Conservation (phyloP, 2,888 invertebrate species). For the Microctonus aethiopoides region DNA sequence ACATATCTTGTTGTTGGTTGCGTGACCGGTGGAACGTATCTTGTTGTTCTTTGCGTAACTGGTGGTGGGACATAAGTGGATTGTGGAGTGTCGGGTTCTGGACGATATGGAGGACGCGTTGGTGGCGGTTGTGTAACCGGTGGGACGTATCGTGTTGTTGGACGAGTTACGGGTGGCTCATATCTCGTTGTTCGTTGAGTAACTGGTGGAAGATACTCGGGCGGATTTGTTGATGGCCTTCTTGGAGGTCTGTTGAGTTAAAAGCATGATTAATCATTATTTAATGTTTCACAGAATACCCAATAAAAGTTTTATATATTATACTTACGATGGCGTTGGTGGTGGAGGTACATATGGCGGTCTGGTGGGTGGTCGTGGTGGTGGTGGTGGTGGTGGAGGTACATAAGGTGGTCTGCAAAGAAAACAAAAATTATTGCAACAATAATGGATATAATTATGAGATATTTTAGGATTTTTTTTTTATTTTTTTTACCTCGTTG, state of each 20-base stretch:
- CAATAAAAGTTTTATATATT: background rate
- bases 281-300: background rate
- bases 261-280: background rate
- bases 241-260: constrained; percentile 11
- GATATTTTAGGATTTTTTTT: constrained; percentile 1
- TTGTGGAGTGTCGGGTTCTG: background rate
- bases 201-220: constrained; percentile 29
- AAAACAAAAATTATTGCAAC: too few species aligned
- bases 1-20: constrained; percentile 15
- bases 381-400: constrained; percentile 43
- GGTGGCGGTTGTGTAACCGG: constrained; percentile 22
- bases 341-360: constrained; percentile 32
- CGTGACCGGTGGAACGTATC: constrained; percentile 32
- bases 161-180: constrained; percentile 18
- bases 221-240: constrained; percentile 31
- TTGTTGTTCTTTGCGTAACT: constrained; percentile 28
- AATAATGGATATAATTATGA: too few species aligned
- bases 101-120: background rate
- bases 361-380: constrained; percentile 35
- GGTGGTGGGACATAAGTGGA: constrained; percentile 29
- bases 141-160: constrained; percentile 30
- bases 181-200: constrained; percentile 14
- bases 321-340: constrained; percentile 5
- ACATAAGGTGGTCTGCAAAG: constrained; percentile 6
- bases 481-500: constrained; percentile 22